Conservation (phyloP, 53 echinoderm and acorn worm species). For the Holothuria leucospilota region DNA sequence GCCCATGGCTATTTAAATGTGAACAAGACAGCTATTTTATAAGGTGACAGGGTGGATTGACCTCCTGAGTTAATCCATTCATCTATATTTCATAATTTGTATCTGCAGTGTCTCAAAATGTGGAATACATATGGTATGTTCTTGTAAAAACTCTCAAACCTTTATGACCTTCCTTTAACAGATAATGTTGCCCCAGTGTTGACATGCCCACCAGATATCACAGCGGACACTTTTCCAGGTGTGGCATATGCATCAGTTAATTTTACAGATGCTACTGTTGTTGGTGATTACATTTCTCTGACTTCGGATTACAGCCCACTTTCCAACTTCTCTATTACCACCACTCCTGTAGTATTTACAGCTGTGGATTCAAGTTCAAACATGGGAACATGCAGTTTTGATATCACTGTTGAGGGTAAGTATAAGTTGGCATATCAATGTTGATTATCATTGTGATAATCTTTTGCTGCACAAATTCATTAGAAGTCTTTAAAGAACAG, state of each 20-base stretch:
- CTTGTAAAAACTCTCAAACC: too few species aligned
- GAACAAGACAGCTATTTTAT: too few species aligned
- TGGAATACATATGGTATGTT: too few species aligned
- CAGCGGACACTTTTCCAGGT: constrained; percentile 15
- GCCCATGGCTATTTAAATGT: too few species aligned
- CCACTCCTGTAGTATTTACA: constrained; percentile 19
- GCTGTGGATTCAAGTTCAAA: constrained; percentile 39
- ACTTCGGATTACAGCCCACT: neutral
- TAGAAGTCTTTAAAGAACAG: too few species aligned
- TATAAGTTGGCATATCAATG: neutral
- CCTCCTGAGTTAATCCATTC: too few species aligned
- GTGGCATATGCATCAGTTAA: constrained; percentile 45
- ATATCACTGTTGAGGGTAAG: constrained; percentile 37
- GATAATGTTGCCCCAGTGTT: constrained; percentile 52
- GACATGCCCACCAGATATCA: constrained; percentile 44
- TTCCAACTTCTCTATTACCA: constrained; percentile 5
- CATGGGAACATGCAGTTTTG: constrained; percentile 11
- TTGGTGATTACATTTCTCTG: constrained; percentile 9
- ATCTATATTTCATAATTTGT: too few species aligned
- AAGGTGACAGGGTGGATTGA: too few species aligned
- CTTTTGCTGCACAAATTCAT: too few species aligned
- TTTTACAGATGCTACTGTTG: constrained; percentile 3
- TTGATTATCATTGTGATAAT: too few species aligned
- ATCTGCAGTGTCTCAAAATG: too few species aligned
- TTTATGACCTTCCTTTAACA: neutral